Percentiles rank a stretch among this genome's conserved stretches.
Evolutionary conservation across 2,797 vertebrate genomes (phyloP).

Genomic region (Gadopsis marmoratus): DNA sequence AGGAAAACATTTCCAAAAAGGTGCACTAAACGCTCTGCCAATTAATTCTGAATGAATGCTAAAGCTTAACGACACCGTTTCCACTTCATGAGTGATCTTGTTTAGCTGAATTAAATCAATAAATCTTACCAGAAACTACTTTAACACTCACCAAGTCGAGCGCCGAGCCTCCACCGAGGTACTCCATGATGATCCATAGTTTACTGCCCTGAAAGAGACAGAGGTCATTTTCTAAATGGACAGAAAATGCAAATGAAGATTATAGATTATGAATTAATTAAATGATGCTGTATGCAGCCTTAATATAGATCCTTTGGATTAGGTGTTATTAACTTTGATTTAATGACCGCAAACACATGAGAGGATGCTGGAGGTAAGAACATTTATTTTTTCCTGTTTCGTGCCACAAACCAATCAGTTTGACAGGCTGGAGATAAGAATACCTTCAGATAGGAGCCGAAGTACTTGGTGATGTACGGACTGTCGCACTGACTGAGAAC

Average conservation of each 20-base stretch:
- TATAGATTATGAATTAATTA: not conserved
- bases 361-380: too few species aligned
- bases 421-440: not conserved
- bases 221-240: not conserved
- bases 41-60: not conserved
- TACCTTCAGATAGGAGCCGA: constrained; percentile 97
- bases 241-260: not conserved
- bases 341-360: too few species aligned
- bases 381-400: not conserved
- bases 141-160: constrained; percentile 90
- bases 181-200: constrained; percentile 97
- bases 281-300: not conserved
- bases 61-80: not conserved
- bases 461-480: constrained; percentile 97
- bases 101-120: not conserved
- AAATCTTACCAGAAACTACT: too few species aligned
- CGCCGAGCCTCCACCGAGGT: constrained; percentile 94
- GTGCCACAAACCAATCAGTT: not conserved
- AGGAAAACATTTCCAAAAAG: not conserved
- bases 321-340: not conserved
- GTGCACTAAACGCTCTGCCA: not conserved
- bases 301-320: not conserved
- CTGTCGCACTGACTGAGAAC: constrained; percentile 99
- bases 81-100: too few species aligned
- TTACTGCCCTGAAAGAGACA: constrained; percentile 88